A percentile compares a stretch with the other conserved stretches of the same genome.
Evolutionary conservation across 2,797 vertebrate species (phyloP).

Genomic region (Neomorphus geoffroyi): DNA sequence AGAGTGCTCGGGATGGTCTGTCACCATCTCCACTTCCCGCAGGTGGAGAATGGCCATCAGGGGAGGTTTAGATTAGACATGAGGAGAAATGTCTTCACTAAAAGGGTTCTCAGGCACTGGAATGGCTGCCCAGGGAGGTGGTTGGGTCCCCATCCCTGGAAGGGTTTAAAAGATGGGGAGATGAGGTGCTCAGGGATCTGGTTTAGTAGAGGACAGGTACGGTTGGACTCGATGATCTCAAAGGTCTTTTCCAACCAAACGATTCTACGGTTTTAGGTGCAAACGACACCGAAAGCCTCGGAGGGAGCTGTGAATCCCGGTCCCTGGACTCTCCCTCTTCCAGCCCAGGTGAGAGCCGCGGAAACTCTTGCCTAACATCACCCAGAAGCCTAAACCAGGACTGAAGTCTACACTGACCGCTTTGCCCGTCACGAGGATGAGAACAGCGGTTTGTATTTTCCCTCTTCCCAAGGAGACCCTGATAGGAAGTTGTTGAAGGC

Average conservation of each 20-base stretch:
- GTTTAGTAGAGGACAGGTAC: no score
- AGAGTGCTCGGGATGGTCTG: neutral
- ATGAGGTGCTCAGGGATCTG: no score
- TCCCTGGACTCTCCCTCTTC: conserved; percentile 81
- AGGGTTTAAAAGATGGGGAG: no score
- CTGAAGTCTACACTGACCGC: rapidly evolving
- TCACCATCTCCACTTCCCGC: neutral
- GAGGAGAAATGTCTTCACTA: no score
- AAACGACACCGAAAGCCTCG: conserved; percentile 83
- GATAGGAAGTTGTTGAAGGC: conserved; percentile 79
- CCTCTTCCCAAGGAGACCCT: conserved; percentile 69
- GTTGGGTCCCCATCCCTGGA: no score
- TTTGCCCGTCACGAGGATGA: rapidly evolving
- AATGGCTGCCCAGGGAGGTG: no score
- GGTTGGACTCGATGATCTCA: no score
- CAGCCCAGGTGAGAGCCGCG: conserved; percentile 84
- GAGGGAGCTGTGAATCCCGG: conserved; percentile 81
- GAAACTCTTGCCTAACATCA: neutral
- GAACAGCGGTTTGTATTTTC: neutral
- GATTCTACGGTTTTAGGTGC: neutral
- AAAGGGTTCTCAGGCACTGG: no score
- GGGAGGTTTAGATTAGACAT: no score
- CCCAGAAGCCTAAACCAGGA: rapidly evolving
- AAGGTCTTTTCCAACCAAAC: no score
- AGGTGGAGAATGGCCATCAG: neutral